Percentiles rank a stretch among this genome's conserved stretches.
Conservation (phyloP, 1,140 invertebrate species). For the Ceratina japonica region DNA sequence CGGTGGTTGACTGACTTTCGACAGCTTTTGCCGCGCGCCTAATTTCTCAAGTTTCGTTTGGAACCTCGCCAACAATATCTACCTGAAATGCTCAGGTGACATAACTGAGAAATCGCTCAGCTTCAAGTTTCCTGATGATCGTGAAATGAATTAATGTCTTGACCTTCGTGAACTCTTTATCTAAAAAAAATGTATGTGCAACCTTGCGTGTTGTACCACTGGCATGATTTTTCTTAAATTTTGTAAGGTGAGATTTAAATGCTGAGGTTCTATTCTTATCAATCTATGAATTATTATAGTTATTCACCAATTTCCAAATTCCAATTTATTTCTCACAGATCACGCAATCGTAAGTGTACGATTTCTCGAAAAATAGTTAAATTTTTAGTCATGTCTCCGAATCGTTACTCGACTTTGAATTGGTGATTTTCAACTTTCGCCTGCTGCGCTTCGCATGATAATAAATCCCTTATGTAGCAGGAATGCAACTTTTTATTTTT, state of each 20-base stretch:
- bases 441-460: conserved; percentile 14
- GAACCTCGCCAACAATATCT: not conserved
- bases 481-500: not conserved
- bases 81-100: not conserved
- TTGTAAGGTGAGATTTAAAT: no score
- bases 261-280: no score
- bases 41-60: conserved; percentile 11
- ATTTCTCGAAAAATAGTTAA: conserved; percentile 5
- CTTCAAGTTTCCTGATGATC: no score
- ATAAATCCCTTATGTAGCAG: not conserved
- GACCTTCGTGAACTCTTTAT: no score
- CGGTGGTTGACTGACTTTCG: conserved; percentile 29
- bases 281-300: no score
- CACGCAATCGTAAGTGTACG: not conserved
- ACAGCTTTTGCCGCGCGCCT: conserved; percentile 29
- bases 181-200: no score
- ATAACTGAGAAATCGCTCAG: no score
- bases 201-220: no score
- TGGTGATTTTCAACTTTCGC: conserved; percentile 36
- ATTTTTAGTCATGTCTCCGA: not conserved
- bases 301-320: no score
- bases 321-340: not conserved
- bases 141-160: no score
- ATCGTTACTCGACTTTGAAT: conserved; percentile 11
- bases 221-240: no score